Conservation (phyloP, 2,797 vertebrate genomes). For the Alca torda region DNA sequence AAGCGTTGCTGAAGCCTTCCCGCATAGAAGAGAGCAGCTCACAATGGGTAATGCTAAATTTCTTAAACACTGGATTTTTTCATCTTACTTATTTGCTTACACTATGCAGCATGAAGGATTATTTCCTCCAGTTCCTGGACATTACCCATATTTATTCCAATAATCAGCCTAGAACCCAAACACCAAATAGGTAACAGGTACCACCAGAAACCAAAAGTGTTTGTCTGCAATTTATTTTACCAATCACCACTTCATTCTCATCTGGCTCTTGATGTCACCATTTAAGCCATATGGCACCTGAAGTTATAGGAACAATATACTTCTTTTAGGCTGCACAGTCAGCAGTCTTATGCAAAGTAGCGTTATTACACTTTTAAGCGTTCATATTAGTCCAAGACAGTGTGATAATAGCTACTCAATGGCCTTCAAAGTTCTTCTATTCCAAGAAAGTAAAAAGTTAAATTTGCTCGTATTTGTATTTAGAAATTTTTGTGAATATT, state of each 20-base stretch:
- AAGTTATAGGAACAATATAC: neutral
- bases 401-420: neutral
- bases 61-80: neutral
- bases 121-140: neutral
- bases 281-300: neutral
- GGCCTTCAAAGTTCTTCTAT: neutral
- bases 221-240: neutral
- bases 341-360: neutral
- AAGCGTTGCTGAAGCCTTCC: neutral
- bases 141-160: neutral
- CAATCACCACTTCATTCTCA: neutral
- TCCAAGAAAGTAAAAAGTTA: neutral
- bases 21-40: neutral
- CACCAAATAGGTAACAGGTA: neutral
- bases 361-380: neutral
- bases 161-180: neutral
- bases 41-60: neutral
- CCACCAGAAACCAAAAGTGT: neutral
- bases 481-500: neutral
- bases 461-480: neutral
- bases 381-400: neutral
- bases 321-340: neutral
- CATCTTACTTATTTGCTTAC: neutral
- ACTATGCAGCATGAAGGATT: neutral
- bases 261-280: neutral